Percentiles rank a stretch among this genome's conserved stretches.
Evolutionary conservation across 2,797 vertebrate genomes (phyloP).

Genomic region (Momotus momota): DNA sequence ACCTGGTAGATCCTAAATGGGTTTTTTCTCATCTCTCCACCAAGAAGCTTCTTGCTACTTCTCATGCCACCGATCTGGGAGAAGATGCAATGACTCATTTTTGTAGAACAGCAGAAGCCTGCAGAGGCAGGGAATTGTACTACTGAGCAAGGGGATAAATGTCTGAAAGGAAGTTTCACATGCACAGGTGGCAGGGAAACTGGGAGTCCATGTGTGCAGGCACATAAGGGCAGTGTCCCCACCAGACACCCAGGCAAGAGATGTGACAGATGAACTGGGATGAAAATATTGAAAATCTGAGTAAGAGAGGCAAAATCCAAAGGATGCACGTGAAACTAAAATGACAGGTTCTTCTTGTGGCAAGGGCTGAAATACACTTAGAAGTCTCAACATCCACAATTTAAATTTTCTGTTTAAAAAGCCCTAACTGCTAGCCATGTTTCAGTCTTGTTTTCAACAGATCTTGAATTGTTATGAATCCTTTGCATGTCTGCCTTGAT

Average conservation of each 20-base stretch:
- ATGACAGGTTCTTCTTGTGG: background rate
- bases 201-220: fast-evolving
- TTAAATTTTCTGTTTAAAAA: constrained; percentile 1
- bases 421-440: background rate
- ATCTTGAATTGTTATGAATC: constrained; percentile 26
- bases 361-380: background rate
- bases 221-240: background rate
- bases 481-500: background rate
- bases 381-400: background rate
- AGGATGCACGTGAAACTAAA: background rate
- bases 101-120: background rate
- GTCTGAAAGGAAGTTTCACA: background rate
- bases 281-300: background rate
- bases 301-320: background rate
- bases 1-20: background rate
- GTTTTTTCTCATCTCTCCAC: background rate
- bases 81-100: background rate
- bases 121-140: background rate
- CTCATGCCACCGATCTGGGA: background rate
- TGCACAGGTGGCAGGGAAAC: background rate
- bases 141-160: background rate
- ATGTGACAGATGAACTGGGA: background rate
- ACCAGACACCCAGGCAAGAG: background rate
- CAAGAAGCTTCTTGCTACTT: background rate
- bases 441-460: constrained; percentile 25